Base-by-base conservation (phyloP, 1,140 invertebrate genomes). In the Drosophila auraria region DNA sequence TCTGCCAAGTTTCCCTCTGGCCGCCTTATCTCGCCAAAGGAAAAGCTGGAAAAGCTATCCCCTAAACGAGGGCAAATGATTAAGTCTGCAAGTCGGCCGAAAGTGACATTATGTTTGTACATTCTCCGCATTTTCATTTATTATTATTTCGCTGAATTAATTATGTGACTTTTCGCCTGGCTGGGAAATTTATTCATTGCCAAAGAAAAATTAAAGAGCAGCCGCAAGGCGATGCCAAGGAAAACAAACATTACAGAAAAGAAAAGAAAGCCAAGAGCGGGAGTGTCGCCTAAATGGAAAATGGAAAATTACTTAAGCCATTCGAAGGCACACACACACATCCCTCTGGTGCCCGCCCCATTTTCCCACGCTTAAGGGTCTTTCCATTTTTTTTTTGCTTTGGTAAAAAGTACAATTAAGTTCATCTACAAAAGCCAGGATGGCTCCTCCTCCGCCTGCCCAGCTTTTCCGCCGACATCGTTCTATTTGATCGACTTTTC, bases 111-210 rank as follows among this genome's bases (percentile, higher is more conserved):
- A 65, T 66, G 49, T 23, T 53, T 49, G 15, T 57, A 59, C 27
- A 15, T 61, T 61, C 30, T n/a, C 14, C 12, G 2, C n/a, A 51
- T 33, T 61, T 78, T 75, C 82, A 68, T 72, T 79, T 86, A 76
- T 86, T 86, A 82, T 86, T 86, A 82, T 86, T 82, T 69, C n/a
- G 62, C 69, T 69, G 79, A 86, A 86, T 86, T 86, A 82, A 79
- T 79, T 86, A 82, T 78, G 76, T 64, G 71, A 54, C 44, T 47
- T 45, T 40, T 25, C 23, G 7, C 49, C 23, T 40, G 38, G 47
- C 76, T 83, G 51, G 66, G 61, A 84, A 84, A 84, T 84, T 78
- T 86, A 84, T 84, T 86, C 83, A 82, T 84, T 84, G 74, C 63
- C 63, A 78, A 49, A 45, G 50, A 62, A 66, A 70, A 54, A 23